Evolutionary conservation across 2,888 invertebrate species (phyloP), one percentile per base, ranked within the genome.

Genomic region (Coremacera marginata): DNA sequence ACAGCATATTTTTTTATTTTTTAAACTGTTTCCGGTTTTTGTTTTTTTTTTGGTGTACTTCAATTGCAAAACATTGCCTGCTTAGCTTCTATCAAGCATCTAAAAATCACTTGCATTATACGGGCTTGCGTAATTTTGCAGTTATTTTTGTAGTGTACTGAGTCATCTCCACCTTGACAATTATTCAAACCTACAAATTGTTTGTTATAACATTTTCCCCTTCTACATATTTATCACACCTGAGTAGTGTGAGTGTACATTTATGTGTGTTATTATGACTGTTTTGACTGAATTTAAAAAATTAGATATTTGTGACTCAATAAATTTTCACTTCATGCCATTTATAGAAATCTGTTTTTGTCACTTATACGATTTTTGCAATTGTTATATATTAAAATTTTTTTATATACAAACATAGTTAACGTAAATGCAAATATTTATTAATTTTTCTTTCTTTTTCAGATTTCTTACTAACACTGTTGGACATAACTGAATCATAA

Each of bases 381-480:
- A 19, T 63, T 62, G 14, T 25, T 31, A 44, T 27, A 49, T 72
- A 1, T 9, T 72, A 57, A 16, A 2, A 19, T 60, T 60, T 19
- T 31, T 62, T 27, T 11, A 27, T 60, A 14, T 60, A 3, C 62
- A 62, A 19, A 51, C 9, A 62, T 63, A 52, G 25, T 5, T 60
- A 31, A n/a, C 14, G 1, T n/a, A n/a, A n/a, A 16, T 25, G 31
- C 8, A 71, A 70, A 75, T 70, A 44, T 74, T 27, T 70, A 70
- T 71, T 49, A 74, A 25, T 75, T 65, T 57, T 70, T 75, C 49
- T 65, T 77, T 78, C 34, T 79, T 52, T 49, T 81, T 55, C 80
- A 82, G 81, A 82, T 80, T 77, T 62, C 51, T 68, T 75, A 77
- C 77, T 65, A 77, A 80, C 73, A 65, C 60, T 70, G 19, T 65